Conservation (phyloP, 2,797 vertebrate species). For the Decapterus maruadsi region DNA sequence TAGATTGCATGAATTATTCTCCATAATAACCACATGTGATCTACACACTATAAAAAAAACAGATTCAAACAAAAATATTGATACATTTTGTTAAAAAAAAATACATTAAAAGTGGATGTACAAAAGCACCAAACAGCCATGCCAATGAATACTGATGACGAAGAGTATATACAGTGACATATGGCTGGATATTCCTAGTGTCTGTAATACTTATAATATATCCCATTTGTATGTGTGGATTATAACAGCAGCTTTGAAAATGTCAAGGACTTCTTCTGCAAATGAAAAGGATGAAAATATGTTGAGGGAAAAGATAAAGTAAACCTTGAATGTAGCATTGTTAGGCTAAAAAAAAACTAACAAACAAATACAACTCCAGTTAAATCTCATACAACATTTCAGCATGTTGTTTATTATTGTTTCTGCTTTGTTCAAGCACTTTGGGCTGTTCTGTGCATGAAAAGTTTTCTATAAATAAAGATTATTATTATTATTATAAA, state of each 20-base stretch:
- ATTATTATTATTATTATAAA: too few species aligned
- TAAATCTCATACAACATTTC: neutral
- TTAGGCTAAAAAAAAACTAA: too few species aligned
- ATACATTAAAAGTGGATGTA: neutral
- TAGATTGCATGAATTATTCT: neutral
- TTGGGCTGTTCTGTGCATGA: too few species aligned
- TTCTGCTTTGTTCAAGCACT: too few species aligned
- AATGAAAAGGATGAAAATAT: slow-evolving; percentile 34
- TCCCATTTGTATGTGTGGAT: slow-evolving; percentile 57
- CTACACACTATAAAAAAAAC: slow-evolving; percentile 4
- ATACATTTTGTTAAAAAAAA: neutral
- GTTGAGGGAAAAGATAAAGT: slow-evolving; percentile 2
- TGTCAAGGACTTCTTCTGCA: slow-evolving; percentile 65
- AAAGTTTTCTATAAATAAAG: too few species aligned
- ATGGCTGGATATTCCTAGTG: slow-evolving; percentile 34
- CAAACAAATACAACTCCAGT: too few species aligned
- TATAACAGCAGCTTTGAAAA: slow-evolving; percentile 65
- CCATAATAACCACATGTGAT: slow-evolving; percentile 14
- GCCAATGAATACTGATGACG: slow-evolving; percentile 9
- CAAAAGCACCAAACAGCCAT: neutral
- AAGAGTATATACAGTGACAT: slow-evolving; percentile 56
- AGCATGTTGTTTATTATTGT: too few species aligned
- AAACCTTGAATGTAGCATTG: slow-evolving; percentile 10
- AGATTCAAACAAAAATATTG: neutral
- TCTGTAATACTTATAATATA: slow-evolving; percentile 62